Conservation (phyloP, 2,113 vertebrate genomes). For the Sapayoa aenigma region DNA sequence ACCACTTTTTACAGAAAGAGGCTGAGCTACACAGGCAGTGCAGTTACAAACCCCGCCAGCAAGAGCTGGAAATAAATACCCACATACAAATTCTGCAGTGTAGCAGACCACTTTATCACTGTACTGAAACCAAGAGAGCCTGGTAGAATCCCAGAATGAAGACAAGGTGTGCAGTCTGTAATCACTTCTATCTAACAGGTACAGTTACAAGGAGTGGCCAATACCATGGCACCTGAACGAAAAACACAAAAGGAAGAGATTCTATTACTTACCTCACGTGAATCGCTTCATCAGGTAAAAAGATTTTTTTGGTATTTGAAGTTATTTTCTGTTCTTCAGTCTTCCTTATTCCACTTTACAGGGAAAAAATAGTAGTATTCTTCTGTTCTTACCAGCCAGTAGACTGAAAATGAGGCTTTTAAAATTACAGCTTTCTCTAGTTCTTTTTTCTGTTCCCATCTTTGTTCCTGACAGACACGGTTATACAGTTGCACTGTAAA, state of each 20-base stretch:
- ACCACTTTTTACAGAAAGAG: not conserved
- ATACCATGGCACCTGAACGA: constrained; percentile 94
- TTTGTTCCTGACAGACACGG: not conserved
- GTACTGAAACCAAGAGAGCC: not conserved
- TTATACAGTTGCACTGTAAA: not conserved
- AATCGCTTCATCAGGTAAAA: constrained; percentile 84
- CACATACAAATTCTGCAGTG: fast-evolving
- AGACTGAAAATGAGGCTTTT: not conserved
- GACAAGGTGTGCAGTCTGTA: not conserved
- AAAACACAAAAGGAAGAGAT: constrained; percentile 81
- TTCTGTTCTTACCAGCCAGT: not conserved
- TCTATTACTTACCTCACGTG: constrained; percentile 83
- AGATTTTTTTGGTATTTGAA: not conserved
- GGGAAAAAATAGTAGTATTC: not conserved
- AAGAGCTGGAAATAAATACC: not conserved
- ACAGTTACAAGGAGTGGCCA: constrained; percentile 87
- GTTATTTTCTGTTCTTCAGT: not conserved
- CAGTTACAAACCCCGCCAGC: not conserved
- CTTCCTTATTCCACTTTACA: not conserved
- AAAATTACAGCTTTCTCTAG: not conserved
- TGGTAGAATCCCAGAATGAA: not conserved
- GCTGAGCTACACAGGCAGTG: fast-evolving
- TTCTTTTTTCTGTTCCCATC: not conserved
- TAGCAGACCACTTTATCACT: not conserved
- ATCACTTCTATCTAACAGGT: constrained; percentile 71